phyloP scores from a whole-genome alignment of 2,888 invertebrate species.

The Notodonta dromedarius region DNA sequence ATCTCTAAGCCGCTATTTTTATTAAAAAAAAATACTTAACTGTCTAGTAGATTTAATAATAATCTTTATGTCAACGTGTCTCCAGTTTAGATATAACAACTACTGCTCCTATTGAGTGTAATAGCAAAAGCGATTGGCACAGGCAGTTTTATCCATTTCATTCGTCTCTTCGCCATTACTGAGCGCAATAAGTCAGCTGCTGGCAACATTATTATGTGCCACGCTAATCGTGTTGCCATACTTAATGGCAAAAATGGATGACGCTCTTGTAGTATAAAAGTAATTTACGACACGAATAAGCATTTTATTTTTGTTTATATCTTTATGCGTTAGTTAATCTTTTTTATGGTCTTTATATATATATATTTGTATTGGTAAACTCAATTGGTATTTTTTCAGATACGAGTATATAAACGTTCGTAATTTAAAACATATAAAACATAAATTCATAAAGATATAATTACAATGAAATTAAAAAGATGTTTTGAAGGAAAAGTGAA shows the following conservation, averaged over 20 bases:
- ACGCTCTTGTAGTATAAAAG: slow-evolving; percentile 31
- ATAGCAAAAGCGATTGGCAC: slow-evolving; percentile 24
- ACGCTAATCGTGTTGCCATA: slow-evolving; percentile 55
- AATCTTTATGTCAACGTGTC: no score
- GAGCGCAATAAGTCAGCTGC: slow-evolving; percentile 46
- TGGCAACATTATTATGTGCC: slow-evolving; percentile 53
- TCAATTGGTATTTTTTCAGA: not conserved
- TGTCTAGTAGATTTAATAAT: no score
- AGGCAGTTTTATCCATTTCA: slow-evolving; percentile 37
- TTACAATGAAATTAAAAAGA: no score
- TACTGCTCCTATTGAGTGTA: slow-evolving; percentile 17
- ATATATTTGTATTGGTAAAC: slow-evolving; percentile 2
- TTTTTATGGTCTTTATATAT: slow-evolving; percentile 12
- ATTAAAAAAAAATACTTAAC: no score
- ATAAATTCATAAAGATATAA: no score
- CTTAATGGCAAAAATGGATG: slow-evolving; percentile 50
- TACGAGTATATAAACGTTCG: no score
- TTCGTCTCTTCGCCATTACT: slow-evolving; percentile 46
- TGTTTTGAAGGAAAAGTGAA: no score
- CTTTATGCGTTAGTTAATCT: slow-evolving; percentile 27
- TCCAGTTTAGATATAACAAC: no score
- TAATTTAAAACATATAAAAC: no score
- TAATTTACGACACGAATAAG: slow-evolving; percentile 24
- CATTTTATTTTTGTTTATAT: slow-evolving; percentile 21
- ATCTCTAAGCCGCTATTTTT: no score